phyloP scores from a whole-genome alignment of 2,113 vertebrate genomes.

The Prietella phreatophila region DNA sequence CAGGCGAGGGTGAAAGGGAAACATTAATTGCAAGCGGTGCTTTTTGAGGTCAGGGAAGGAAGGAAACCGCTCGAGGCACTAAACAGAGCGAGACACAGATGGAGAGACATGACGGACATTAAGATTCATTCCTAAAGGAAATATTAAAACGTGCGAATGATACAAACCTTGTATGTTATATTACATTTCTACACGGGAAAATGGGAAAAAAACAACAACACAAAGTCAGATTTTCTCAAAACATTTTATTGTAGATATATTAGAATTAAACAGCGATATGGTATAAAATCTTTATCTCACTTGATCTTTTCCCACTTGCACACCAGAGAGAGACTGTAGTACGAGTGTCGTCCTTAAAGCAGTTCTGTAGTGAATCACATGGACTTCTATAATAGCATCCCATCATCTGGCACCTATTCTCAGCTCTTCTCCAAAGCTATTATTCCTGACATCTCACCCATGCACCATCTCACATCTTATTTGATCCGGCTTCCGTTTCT shows the following conservation, averaged over 20 bases:
- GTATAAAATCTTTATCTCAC: not conserved
- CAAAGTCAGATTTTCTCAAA: no score
- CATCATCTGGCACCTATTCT: not conserved
- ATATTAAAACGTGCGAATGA: not conserved
- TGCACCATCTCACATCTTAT: not conserved
- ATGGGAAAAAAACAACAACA: no score
- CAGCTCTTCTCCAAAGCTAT: constrained; percentile 4
- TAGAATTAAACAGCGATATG: not conserved
- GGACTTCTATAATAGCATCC: not conserved
- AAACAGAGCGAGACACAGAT: not conserved
- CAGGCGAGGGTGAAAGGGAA: not conserved
- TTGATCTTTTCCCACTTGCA: not conserved
- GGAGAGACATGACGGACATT: not conserved
- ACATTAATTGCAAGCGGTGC: not conserved
- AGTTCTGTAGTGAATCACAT: not conserved
- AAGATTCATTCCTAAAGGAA: not conserved
- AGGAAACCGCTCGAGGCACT: not conserved
- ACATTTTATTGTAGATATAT: not conserved
- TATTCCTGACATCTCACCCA: constrained; percentile 15
- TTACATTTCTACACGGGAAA: no score
- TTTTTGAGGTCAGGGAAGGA: not conserved
- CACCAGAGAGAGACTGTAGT: not conserved
- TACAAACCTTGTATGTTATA: not conserved
- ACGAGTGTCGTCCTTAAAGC: no score
- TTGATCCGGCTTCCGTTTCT: not conserved